A percentile compares a stretch with the other conserved stretches of the same genome.
These are phyloP conservation scores for Florisuga fusca DNA, from an alignment of 2,797 vertebrate species.

Conservation along the genomic window DNA sequence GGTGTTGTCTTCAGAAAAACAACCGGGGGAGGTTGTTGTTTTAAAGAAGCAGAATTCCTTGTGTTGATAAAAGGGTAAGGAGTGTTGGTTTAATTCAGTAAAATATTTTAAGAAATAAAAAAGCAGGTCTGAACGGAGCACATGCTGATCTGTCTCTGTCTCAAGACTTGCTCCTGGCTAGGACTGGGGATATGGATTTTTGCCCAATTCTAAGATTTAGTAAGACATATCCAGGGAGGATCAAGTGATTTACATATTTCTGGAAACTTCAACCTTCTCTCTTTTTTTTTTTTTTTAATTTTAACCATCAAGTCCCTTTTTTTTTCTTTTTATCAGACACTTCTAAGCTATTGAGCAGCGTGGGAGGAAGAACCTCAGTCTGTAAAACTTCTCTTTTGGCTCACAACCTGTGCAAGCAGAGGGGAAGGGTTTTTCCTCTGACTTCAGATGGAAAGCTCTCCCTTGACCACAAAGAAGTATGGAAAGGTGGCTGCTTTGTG, in stretches of 20 bases:
- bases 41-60: neutral
- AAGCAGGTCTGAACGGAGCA: slow-evolving; percentile 23
- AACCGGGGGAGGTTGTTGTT: neutral
- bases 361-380: neutral
- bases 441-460: neutral
- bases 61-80: neutral
- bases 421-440: slow-evolving; percentile 12
- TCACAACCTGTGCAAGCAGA: neutral
- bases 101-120: neutral
- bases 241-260: neutral
- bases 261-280: neutral
- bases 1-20: neutral
- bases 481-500: slow-evolving; percentile 18
- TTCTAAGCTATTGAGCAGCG: neutral
- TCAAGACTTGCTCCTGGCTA: slow-evolving; percentile 11
- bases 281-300: neutral
- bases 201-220: neutral
- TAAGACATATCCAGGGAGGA: neutral
- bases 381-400: slow-evolving; percentile 13
- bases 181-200: neutral
- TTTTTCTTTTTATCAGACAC: neutral
- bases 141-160: neutral
- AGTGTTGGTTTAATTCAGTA: neutral
- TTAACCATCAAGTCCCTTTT: neutral
- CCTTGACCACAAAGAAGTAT: neutral